These are phyloP conservation scores for Eretmochelys imbricata DNA, from an alignment of 2,113 vertebrate species.

Conservation along the genomic window DNA sequence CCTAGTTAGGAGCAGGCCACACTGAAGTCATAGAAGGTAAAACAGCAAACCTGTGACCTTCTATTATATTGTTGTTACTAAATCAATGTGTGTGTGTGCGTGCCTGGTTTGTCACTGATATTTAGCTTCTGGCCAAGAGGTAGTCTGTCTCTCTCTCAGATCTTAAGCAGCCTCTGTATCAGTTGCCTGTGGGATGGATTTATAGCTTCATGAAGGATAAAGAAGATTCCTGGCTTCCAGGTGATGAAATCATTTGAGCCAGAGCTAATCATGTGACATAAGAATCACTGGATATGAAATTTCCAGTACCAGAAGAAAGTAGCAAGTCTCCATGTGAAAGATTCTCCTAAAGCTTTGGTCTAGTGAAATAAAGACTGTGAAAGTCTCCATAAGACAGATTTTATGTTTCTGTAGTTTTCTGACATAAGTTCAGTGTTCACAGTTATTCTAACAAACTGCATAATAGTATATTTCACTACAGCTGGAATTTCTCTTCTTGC, in stretches of 20 bases:
- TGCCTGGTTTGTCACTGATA: neutral
- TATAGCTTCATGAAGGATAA: neutral
- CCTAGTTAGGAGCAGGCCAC: neutral
- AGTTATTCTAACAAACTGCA: neutral
- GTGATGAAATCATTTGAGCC: neutral
- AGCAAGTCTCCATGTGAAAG: neutral
- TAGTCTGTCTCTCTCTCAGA: neutral
- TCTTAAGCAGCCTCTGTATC: neutral
- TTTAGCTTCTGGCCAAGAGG: neutral
- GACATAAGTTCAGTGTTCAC: neutral
- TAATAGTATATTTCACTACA: neutral
- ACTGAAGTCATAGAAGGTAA: neutral
- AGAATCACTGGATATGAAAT: neutral
- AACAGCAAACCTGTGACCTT: neutral
- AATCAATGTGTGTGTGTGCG: neutral
- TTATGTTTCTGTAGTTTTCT: neutral
- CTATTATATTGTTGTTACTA: neutral
- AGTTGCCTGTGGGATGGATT: neutral
- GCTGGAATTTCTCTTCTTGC: neutral
- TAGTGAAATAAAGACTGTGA: neutral
- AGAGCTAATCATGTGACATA: neutral
- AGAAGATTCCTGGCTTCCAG: neutral
- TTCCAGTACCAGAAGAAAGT: neutral
- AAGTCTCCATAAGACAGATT: neutral
- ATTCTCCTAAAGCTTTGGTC: neutral